Evolutionary conservation across 92 coral and sea anemone genomes (phyloP).

Genomic region (Micromussa lordhowensis): DNA sequence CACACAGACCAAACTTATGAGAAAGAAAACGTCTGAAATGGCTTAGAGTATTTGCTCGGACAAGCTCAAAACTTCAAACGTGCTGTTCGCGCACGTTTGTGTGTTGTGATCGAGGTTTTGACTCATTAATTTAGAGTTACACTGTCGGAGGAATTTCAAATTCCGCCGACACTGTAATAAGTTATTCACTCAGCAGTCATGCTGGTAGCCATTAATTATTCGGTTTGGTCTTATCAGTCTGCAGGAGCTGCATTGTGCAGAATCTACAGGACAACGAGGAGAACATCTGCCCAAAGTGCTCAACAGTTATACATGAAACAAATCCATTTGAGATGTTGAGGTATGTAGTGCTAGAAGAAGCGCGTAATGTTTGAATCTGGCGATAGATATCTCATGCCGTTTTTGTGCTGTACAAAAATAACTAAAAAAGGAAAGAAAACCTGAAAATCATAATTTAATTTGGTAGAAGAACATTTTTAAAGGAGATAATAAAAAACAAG

Average conservation of each 20-base stretch:
- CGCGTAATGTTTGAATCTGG: background rate
- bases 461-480: background rate
- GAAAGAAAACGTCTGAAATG: too few relatives aligned
- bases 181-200: background rate
- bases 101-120: too few relatives aligned
- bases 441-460: background rate
- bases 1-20: too few relatives aligned
- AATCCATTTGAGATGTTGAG: conserved; percentile 83
- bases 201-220: background rate
- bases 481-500: background rate
- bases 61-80: background rate
- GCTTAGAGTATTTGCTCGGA: background rate
- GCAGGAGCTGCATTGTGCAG: conserved; percentile 80
- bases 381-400: background rate
- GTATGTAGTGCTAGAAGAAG: conserved; percentile 17
- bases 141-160: background rate
- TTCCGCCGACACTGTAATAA: too few relatives aligned
- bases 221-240: conserved; percentile 57
- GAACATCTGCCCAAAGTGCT: conserved; percentile 80
- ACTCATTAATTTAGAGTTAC: background rate
- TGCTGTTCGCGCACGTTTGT: background rate
- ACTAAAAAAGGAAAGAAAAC: background rate
- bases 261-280: conserved; percentile 75
- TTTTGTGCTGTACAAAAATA: background rate
- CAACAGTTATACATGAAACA: conserved; percentile 85